Base-by-base conservation (phyloP, 2,797 vertebrate species). In the Mus spretus region DNA sequence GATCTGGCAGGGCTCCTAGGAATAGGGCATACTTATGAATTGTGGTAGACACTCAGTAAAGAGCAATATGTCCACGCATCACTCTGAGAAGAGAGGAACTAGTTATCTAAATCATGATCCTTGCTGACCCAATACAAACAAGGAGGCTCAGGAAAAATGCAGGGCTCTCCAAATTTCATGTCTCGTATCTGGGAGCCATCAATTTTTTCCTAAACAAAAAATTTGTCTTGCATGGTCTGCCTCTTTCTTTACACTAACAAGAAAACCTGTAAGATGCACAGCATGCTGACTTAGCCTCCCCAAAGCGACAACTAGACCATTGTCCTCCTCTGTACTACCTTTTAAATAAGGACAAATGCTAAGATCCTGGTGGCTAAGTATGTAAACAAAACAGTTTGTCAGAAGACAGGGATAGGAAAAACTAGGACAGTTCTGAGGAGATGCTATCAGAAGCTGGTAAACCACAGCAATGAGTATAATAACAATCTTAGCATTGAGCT, bases 81-180 rank as follows among this genome's bases (percentile, higher is more conserved):
- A 70, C 40, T 91, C 70, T 15, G 47, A 12, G 90, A 94, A 61
- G 37, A 6, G 87, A 93, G 47, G 19, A 96, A 74, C 53, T 57
- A 31, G 74, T 53, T 20, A 31, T n/a, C 20, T 31, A 65, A 40
- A 61, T n/a, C 22, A 40, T 59, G 40, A 44, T 94, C 87, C 63
- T 92, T 63, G 83, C 44, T 55, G 14, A 85, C 11, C 8, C 53
- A 47, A 15, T 31, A 82, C 79, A 84, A 89, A 53, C 44, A 44
- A 84, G 63, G 44, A 83, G 15, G 37, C 12, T n/a, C 57, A 72
- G 72, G 87, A 82, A 72, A 59, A 94, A 91, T 17, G 72, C 28
- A 89, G 50, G 84, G 40, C 11, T 61, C 83, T 34, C 53, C 11
- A 53, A 78, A 19, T 6, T 74, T 40, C 53, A 72, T 19, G 13